Percentiles rank a stretch among this genome's conserved stretches.
These are phyloP conservation scores for Ginglymostoma cirratum DNA, from an alignment of 2,113 vertebrate species.

Conservation along the genomic window DNA sequence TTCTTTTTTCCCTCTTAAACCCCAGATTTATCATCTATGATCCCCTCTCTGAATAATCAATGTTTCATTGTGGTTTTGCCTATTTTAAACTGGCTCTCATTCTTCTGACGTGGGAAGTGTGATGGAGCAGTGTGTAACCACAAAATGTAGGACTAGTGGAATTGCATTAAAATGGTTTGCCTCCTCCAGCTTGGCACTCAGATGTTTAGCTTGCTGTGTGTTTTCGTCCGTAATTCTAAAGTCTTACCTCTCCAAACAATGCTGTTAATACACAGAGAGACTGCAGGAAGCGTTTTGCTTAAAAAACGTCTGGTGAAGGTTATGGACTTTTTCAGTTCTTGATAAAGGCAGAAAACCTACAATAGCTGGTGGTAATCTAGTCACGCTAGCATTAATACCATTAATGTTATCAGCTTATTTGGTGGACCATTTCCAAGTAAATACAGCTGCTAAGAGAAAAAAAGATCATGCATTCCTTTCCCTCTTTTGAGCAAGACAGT, in stretches of 20 bases:
- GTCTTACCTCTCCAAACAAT: background rate
- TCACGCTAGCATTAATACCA: conserved; percentile 33
- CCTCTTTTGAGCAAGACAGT: conserved; percentile 24
- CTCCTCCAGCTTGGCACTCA: background rate
- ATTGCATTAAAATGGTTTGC: background rate
- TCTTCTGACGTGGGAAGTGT: background rate
- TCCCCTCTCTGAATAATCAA: background rate
- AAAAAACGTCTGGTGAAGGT: conserved; percentile 22
- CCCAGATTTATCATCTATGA: background rate
- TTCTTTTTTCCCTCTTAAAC: background rate
- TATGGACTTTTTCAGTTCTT: conserved; percentile 9
- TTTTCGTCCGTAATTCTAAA: background rate
- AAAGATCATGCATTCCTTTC: conserved; percentile 32
- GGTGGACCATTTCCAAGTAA: conserved; percentile 35
- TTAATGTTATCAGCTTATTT: conserved; percentile 36
- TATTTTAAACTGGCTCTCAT: background rate
- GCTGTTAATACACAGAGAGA: background rate
- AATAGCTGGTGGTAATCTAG: conserved; percentile 27
- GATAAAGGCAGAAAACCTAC: conserved; percentile 25
- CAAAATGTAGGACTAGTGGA: background rate
- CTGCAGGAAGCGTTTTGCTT: background rate
- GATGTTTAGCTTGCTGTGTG: background rate
- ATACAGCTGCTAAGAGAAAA: conserved; percentile 21
- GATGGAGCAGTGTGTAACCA: background rate
- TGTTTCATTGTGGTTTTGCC: background rate